Percentiles rank a stretch among this genome's conserved stretches.
Evolutionary conservation across 2,888 invertebrate species (phyloP).

Genomic region (Drosophila testacea): DNA sequence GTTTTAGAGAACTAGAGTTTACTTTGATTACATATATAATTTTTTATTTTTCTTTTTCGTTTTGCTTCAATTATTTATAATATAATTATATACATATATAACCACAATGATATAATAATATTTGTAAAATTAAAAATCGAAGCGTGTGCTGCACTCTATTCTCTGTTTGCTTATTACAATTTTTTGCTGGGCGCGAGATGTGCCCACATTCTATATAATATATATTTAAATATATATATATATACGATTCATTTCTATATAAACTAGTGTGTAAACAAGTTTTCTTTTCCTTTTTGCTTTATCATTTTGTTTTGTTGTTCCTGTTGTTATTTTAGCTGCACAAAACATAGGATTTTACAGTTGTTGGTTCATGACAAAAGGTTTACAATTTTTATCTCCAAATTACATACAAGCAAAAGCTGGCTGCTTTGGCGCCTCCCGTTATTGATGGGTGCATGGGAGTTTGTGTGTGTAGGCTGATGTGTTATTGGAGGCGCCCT

Average conservation of each 20-base stretch:
- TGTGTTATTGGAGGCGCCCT: constrained; percentile 41
- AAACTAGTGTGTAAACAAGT: constrained; percentile 76
- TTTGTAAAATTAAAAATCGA: constrained; percentile 81
- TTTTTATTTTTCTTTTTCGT: constrained; percentile 77
- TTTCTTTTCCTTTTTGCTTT: constrained; percentile 40
- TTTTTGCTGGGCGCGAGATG: constrained; percentile 60
- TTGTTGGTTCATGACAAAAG: constrained; percentile 53
- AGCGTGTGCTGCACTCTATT: constrained; percentile 81
- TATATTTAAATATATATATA: constrained; percentile 59
- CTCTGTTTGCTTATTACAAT: constrained; percentile 66
- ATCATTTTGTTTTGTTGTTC: constrained; percentile 32
- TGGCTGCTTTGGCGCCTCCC: constrained; percentile 56
- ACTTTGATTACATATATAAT: constrained; percentile 83
- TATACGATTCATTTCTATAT: constrained; percentile 63
- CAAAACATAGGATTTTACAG: constrained; percentile 77
- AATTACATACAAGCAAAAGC: constrained; percentile 75
- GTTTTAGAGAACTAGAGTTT: constrained; percentile 66
- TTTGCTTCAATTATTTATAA: constrained; percentile 82
- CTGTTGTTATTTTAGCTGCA: constrained; percentile 59
- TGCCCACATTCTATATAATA: constrained; percentile 59
- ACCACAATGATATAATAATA: constrained; percentile 83
- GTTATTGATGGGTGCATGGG: constrained; percentile 34
- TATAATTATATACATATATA: constrained; percentile 84
- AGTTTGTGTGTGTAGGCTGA: constrained; percentile 34
- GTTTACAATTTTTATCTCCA: constrained; percentile 33